Conservation (phyloP, 1,140 invertebrate genomes). For the Grapholita molesta region DNA sequence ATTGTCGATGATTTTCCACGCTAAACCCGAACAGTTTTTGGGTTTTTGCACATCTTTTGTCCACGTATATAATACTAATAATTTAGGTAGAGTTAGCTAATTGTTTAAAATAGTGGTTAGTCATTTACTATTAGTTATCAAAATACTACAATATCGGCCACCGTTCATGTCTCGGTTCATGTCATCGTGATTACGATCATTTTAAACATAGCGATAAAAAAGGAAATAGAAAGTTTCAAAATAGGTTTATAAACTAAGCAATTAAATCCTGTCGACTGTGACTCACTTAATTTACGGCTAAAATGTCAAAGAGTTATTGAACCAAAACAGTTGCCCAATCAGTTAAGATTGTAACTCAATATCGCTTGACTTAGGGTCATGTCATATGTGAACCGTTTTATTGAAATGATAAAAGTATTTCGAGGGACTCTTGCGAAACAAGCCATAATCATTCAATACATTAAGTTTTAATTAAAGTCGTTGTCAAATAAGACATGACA, state of each 20-base stretch:
- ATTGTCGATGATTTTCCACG: too few species aligned
- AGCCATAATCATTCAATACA: background rate
- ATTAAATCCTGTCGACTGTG: conserved; percentile 4
- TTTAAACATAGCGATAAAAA: too few species aligned
- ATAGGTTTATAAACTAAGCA: background rate
- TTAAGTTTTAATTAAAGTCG: background rate
- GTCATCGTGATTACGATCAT: too few species aligned
- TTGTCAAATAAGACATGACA: background rate
- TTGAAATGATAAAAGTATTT: background rate
- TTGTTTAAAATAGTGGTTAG: too few species aligned
- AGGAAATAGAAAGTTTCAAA: too few species aligned
- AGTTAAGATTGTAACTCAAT: conserved; percentile 3
- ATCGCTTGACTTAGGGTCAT: background rate
- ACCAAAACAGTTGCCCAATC: background rate
- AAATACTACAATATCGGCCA: too few species aligned
- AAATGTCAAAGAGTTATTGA: background rate
- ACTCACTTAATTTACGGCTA: background rate
- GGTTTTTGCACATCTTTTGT: too few species aligned
- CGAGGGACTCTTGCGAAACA: background rate
- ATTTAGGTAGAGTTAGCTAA: too few species aligned
- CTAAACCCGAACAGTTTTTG: too few species aligned
- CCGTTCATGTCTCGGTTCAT: too few species aligned
- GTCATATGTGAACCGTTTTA: background rate
- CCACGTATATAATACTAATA: too few species aligned
- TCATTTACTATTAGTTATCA: too few species aligned